Evolutionary conservation across 2,888 invertebrate genomes (phyloP).

Genomic region (Zonitis immaculata): DNA sequence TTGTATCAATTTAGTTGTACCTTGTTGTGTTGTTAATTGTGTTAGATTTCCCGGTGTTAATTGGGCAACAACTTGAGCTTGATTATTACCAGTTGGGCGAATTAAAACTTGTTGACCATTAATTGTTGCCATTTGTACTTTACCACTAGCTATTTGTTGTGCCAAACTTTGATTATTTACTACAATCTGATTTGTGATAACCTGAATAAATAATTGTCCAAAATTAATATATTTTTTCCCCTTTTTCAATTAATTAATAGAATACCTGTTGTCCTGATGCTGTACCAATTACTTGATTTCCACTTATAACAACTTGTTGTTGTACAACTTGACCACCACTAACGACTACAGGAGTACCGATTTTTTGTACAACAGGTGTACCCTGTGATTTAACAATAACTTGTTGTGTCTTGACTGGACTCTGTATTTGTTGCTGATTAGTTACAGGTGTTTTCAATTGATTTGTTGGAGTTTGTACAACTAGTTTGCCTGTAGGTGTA

Average conservation of each 20-base stretch:
- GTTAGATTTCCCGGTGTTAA: constrained; percentile 50
- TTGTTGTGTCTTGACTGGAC: constrained; percentile 40
- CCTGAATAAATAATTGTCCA: constrained; percentile 35
- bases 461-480: constrained; percentile 24
- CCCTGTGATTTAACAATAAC: constrained; percentile 41
- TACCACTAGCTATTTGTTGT: constrained; percentile 77
- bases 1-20: constrained; percentile 26
- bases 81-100: constrained; percentile 71
- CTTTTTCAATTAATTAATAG: constrained; percentile 6
- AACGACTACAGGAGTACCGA: constrained; percentile 42
- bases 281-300: constrained; percentile 43
- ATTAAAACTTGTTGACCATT: constrained; percentile 83
- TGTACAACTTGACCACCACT: constrained; percentile 46
- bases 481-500: constrained; percentile 37
- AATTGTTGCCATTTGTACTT: constrained; percentile 77
- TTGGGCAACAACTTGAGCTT: constrained; percentile 73
- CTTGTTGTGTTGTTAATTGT: constrained; percentile 27
- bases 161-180: constrained; percentile 73
- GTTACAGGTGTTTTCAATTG: constrained; percentile 12
- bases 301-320: constrained; percentile 42
- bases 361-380: constrained; percentile 47
- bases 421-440: constrained; percentile 24
- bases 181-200: constrained; percentile 63
- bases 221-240: not conserved
- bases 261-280: constrained; percentile 49